A percentile compares a stretch with the other conserved stretches of the same genome.
These are phyloP conservation scores for Campoplex capitator DNA, from an alignment of 2,888 invertebrate species.

Conservation along the genomic window DNA sequence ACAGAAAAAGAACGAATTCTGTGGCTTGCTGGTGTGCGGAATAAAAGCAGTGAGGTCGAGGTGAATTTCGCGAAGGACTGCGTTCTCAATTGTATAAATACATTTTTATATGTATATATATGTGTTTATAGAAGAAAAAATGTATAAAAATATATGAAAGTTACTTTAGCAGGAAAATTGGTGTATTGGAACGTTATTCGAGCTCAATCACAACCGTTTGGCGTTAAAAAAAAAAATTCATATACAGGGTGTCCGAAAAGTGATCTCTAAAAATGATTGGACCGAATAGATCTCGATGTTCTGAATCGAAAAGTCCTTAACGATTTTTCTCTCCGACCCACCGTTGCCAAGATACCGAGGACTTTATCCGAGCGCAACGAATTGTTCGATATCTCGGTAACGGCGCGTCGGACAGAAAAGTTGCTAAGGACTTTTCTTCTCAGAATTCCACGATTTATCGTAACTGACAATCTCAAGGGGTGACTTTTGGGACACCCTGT, in stretches of 20 bases:
- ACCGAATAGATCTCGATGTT: not conserved
- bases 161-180: too few species aligned
- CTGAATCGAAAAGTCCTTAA: not conserved
- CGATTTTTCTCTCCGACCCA: not conserved
- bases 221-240: not conserved
- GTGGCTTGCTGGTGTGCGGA: slow-evolving; percentile 20
- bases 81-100: slow-evolving; percentile 5
- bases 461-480: not conserved
- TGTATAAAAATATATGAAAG: too few species aligned
- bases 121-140: not conserved
- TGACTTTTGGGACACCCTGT: slow-evolving; percentile 3
- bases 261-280: not conserved
- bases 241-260: slow-evolving; percentile 5
- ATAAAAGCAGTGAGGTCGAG: slow-evolving; percentile 53
- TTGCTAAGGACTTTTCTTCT: not conserved
- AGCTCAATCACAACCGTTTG: not conserved
- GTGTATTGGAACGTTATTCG: not conserved
- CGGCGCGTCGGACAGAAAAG: not conserved
- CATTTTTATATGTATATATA: not conserved
- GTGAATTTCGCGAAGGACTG: slow-evolving; percentile 45
- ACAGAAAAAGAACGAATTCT: slow-evolving; percentile 11
- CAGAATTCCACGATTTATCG: not conserved
- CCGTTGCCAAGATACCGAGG: not conserved
- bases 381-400: not conserved
- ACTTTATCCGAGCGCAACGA: not conserved